These are phyloP conservation scores for Ptychadena robeensis DNA, from an alignment of 2,797 vertebrate species.

Conservation along the genomic window DNA sequence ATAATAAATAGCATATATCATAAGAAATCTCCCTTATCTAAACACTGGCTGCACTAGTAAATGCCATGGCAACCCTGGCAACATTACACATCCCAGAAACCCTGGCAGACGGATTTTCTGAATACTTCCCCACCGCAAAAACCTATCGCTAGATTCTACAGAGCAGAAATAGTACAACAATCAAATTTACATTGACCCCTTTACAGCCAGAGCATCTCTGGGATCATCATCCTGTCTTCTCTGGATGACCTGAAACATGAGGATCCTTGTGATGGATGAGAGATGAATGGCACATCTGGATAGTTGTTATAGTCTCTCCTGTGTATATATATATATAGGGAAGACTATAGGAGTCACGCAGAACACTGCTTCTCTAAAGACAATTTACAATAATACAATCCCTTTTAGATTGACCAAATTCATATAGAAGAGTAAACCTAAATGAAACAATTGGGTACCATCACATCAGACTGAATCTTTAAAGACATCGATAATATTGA, in stretches of 20 bases:
- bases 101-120: background rate
- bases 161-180: conserved; percentile 1
- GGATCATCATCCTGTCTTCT: background rate
- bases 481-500: too few species aligned
- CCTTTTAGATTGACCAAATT: too few species aligned
- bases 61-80: conserved; percentile 1
- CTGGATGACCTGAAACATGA: too few species aligned
- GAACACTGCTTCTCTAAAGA: too few species aligned
- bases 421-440: too few species aligned
- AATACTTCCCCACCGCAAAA: background rate
- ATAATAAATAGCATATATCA: background rate
- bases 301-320: too few species aligned
- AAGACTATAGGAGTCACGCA: too few species aligned
- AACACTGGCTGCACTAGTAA: background rate
- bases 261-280: background rate
- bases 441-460: too few species aligned
- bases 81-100: background rate
- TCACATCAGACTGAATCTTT: too few species aligned
- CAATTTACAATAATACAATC: too few species aligned
- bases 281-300: too few species aligned
- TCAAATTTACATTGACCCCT: conserved; percentile 10
- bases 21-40: background rate
- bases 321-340: too few species aligned
- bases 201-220: background rate
- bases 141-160: background rate